phyloP scores from a whole-genome alignment of 2,113 vertebrate genomes.

The Hemichromis elongatus region DNA sequence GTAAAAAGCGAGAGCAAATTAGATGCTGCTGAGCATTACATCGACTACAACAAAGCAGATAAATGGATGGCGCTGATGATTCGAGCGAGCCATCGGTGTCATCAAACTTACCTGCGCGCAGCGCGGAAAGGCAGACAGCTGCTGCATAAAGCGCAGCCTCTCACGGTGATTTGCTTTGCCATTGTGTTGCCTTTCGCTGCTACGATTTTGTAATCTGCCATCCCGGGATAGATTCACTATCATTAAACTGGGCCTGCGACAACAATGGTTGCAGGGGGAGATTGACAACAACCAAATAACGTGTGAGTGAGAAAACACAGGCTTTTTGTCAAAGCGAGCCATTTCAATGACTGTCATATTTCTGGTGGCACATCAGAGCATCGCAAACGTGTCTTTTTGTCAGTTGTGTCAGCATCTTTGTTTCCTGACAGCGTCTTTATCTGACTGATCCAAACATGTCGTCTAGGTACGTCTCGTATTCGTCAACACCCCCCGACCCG shows the following conservation, averaged over 20 bases:
- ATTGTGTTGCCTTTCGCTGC: conserved; percentile 40
- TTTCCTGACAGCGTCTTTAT: conserved; percentile 54
- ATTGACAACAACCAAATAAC: conserved; percentile 52
- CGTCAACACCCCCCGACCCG: conserved; percentile 1
- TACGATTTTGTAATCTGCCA: conserved; percentile 28
- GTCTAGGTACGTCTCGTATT: conserved; percentile 11
- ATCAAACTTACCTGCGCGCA: conserved; percentile 33
- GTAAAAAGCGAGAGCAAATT: conserved; percentile 37
- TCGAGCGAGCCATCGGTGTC: conserved; percentile 16
- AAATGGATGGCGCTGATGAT: background rate
- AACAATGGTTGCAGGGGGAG: conserved; percentile 12
- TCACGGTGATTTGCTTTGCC: conserved; percentile 21
- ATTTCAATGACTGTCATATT: conserved; percentile 63
- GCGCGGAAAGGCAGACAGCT: background rate
- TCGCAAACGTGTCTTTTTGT: conserved; percentile 50
- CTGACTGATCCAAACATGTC: conserved; percentile 45
- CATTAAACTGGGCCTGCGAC: conserved; percentile 20
- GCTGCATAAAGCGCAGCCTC: background rate
- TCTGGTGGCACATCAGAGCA: conserved; percentile 40
- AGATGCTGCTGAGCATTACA: conserved; percentile 29
- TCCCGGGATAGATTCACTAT: conserved; percentile 13
- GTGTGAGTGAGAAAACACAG: conserved; percentile 10
- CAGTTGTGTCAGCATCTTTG: conserved; percentile 35
- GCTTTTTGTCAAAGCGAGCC: conserved; percentile 43
- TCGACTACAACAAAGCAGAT: conserved; percentile 14